These are phyloP conservation scores for Leptonema lineaticorne DNA, from an alignment of 1,140 invertebrate genomes.

Conservation along the genomic window DNA sequence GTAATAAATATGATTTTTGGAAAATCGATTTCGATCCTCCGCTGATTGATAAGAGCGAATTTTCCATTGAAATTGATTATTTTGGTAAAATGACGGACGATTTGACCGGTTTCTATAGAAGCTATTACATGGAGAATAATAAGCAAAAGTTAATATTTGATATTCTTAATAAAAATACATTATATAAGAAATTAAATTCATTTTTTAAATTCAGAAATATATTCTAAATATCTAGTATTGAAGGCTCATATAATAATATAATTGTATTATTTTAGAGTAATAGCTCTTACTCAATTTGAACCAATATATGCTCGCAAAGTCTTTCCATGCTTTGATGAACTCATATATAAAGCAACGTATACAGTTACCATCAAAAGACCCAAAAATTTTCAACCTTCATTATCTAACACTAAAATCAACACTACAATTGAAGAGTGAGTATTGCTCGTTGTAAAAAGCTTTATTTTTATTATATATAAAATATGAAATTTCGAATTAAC, in stretches of 20 bases:
- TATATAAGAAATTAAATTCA: conserved; percentile 44
- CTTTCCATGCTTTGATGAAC: conserved; percentile 82
- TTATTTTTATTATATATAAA: too few species aligned
- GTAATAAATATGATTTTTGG: conserved; percentile 47
- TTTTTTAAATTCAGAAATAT: not conserved
- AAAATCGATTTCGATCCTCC: conserved; percentile 42
- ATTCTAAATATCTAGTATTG: too few species aligned
- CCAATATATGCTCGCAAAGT: conserved; percentile 67
- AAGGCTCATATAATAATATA: not conserved
- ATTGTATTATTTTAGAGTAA: conserved; percentile 47
- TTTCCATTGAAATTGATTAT: conserved; percentile 46
- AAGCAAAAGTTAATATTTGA: too few species aligned
- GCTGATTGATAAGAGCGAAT: conserved; percentile 38
- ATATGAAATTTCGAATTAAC: too few species aligned
- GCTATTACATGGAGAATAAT: conserved; percentile 62
- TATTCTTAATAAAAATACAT: conserved; percentile 45
- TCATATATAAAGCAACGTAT: conserved; percentile 69
- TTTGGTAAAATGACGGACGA: conserved; percentile 54
- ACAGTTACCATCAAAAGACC: conserved; percentile 1
- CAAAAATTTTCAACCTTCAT: not conserved
- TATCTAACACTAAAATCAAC: not conserved
- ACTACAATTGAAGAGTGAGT: not conserved
- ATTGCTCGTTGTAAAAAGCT: not conserved
- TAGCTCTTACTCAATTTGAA: conserved; percentile 70
- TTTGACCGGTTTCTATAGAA: conserved; percentile 60